Evolutionary conservation across 30 jellyfish, hydroid and myxozoan genomes (phyloP).

Genomic region (Aurelia aurita complex sp. Pacific): DNA sequence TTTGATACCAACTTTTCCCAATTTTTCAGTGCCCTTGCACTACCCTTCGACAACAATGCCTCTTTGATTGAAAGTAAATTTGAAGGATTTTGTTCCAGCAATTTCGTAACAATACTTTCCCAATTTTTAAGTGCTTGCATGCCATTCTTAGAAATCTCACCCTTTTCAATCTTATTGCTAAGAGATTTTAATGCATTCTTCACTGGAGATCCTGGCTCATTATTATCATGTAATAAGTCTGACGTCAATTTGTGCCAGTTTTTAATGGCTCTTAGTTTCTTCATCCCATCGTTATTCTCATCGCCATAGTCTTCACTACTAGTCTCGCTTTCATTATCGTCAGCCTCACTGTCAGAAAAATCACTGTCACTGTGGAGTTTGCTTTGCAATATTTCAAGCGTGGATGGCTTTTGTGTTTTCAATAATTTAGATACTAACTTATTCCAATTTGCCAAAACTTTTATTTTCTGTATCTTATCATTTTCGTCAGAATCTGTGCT

Average conservation of each 20-base stretch:
- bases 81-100: not conserved
- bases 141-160: not conserved
- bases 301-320: not conserved
- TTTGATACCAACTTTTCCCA: slow-evolving; percentile 9
- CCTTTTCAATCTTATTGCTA: not conserved
- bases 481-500: too few species aligned
- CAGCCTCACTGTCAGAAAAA: not conserved
- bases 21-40: not conserved
- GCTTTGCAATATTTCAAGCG: too few species aligned
- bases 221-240: not conserved
- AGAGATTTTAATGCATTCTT: not conserved
- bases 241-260: slow-evolving; percentile 21
- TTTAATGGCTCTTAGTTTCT: slow-evolving; percentile 6
- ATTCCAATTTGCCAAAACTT: slow-evolving; percentile 27
- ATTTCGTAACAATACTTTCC: not conserved
- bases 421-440: not conserved
- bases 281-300: not conserved
- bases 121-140: not conserved
- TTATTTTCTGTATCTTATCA: not conserved
- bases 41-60: not conserved
- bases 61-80: not conserved
- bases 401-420: not conserved
- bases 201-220: not conserved
- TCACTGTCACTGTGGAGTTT: too few species aligned
- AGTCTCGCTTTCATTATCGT: not conserved